Conservation (phyloP, 2,113 vertebrate genomes). For the Aythya baeri region DNA sequence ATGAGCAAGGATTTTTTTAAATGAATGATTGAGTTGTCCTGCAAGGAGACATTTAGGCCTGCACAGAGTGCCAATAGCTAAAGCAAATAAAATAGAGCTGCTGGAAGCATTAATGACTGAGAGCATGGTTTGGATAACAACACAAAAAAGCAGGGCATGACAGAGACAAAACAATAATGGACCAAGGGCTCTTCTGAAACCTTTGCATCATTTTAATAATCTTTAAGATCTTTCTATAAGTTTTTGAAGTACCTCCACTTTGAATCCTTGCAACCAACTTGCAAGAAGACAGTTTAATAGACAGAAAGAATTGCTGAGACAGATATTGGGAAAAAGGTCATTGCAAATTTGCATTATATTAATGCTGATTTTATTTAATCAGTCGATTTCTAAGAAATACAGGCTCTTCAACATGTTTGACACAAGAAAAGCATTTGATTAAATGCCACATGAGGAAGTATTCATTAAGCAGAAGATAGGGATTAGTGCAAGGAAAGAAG, state of each 20-base stretch:
- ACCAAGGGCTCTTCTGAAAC: background rate
- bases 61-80: background rate
- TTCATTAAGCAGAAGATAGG: background rate
- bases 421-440: background rate
- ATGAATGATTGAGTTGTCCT: background rate
- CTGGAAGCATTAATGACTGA: rapidly evolving
- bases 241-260: background rate
- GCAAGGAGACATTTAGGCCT: background rate
- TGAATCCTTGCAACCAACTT: background rate
- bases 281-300: background rate
- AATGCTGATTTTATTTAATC: background rate
- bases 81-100: background rate
- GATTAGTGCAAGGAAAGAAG: background rate
- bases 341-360: background rate
- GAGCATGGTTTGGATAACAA: background rate
- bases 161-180: background rate
- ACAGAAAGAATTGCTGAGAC: background rate
- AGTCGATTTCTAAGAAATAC: background rate
- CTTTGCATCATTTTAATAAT: background rate
- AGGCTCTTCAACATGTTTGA: background rate
- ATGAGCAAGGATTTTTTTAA: background rate
- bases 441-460: background rate
- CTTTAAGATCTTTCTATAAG: background rate
- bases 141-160: background rate
- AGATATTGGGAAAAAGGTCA: background rate